phyloP scores from a whole-genome alignment of 2,888 invertebrate genomes.

The Papilio demoleus region DNA sequence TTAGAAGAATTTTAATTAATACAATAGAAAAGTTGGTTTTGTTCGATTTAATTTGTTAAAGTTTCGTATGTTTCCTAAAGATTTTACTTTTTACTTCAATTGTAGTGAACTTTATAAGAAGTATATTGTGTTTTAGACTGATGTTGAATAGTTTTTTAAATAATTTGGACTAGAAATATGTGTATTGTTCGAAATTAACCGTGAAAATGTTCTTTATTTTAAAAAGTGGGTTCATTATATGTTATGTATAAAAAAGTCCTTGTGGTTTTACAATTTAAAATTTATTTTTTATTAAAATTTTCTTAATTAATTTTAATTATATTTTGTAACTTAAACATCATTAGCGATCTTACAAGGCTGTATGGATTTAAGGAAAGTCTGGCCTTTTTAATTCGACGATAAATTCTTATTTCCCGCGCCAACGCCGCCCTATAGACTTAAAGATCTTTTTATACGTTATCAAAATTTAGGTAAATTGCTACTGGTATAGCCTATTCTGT shows the following conservation, averaged over 20 bases:
- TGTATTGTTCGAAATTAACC: too few species aligned
- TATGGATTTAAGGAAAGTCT: slow-evolving; percentile 3
- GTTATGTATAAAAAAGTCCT: too few species aligned
- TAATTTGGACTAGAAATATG: too few species aligned
- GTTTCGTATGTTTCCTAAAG: slow-evolving; percentile 4
- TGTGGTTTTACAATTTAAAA: too few species aligned
- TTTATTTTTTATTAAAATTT: neutral
- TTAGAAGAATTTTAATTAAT: slow-evolving; percentile 11
- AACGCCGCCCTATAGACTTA: neutral
- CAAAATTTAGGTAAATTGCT: slow-evolving; percentile 16
- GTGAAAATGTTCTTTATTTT: too few species aligned
- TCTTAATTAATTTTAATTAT: neutral
- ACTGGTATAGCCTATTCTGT: neutral
- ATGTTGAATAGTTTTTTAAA: too few species aligned
- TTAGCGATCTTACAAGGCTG: neutral
- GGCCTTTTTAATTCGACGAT: slow-evolving; percentile 25
- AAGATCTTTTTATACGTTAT: slow-evolving; percentile 6
- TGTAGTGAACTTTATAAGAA: neutral
- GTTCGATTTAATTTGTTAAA: slow-evolving; percentile 3
- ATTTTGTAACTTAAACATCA: neutral
- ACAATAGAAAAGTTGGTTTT: slow-evolving; percentile 14
- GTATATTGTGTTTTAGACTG: neutral
- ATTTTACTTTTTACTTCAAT: neutral
- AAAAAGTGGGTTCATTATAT: too few species aligned
- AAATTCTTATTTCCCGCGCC: neutral